Evolutionary conservation across 1,140 invertebrate species (phyloP).

Genomic region (Drosophila obscura): DNA sequence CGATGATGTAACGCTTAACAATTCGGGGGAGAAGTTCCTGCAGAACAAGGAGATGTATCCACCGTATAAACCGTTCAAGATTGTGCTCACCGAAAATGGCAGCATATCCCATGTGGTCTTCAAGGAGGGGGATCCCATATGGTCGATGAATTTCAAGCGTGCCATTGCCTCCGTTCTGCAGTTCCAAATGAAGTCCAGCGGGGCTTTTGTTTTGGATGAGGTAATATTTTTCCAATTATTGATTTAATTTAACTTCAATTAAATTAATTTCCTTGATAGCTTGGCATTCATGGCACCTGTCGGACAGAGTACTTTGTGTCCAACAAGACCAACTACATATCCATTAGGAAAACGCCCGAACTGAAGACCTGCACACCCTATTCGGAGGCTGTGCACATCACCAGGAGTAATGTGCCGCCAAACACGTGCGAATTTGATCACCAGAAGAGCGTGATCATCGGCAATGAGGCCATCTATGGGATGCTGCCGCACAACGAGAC

Average conservation of each 20-base stretch:
- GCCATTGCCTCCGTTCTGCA: slow-evolving; percentile 87
- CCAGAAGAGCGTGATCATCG: slow-evolving; percentile 82
- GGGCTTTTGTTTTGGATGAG: slow-evolving; percentile 85
- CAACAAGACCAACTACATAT: slow-evolving; percentile 80
- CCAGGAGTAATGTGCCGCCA: slow-evolving; percentile 78
- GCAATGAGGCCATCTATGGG: slow-evolving; percentile 80
- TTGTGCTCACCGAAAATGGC: slow-evolving; percentile 66
- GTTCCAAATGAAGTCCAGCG: slow-evolving; percentile 82
- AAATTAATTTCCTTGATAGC: slow-evolving; percentile 37
- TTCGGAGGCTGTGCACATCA: slow-evolving; percentile 75
- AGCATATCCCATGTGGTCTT: slow-evolving; percentile 77
- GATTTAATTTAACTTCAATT: background rate
- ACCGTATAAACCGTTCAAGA: slow-evolving; percentile 82
- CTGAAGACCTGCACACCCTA: slow-evolving; percentile 73
- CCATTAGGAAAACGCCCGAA: slow-evolving; percentile 80
- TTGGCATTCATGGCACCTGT: slow-evolving; percentile 79
- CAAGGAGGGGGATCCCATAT: slow-evolving; percentile 85
- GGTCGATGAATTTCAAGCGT: slow-evolving; percentile 88
- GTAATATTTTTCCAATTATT: slow-evolving; percentile 57
- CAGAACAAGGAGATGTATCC: slow-evolving; percentile 84
- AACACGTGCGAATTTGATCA: slow-evolving; percentile 81
- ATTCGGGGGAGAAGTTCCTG: slow-evolving; percentile 80
- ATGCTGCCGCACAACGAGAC: slow-evolving; percentile 76
- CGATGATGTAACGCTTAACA: slow-evolving; percentile 80
- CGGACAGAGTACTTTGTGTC: slow-evolving; percentile 82